These are phyloP conservation scores for Anguilla anguilla DNA, from an alignment of 2,797 vertebrate genomes.

Conservation along the genomic window DNA sequence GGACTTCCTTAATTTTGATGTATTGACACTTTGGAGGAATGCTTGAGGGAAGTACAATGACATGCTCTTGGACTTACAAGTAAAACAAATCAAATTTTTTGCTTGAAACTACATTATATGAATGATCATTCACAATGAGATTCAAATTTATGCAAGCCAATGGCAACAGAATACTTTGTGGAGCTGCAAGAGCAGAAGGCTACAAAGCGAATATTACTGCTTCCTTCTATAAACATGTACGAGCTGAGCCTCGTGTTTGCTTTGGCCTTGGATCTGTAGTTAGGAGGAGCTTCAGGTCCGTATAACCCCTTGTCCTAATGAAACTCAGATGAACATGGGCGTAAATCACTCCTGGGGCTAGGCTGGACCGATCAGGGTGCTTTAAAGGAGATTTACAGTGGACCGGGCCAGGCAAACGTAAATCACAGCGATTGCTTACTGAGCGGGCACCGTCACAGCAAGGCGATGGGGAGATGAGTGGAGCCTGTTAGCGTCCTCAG, in stretches of 20 bases:
- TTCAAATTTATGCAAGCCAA: conserved; percentile 6
- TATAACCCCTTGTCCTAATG: conserved; percentile 30
- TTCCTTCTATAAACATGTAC: conserved; percentile 26
- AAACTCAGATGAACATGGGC: conserved; percentile 25
- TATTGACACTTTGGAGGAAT: not conserved
- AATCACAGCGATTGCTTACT: conserved; percentile 37
- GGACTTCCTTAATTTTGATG: too few relatives aligned
- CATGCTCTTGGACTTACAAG: not conserved
- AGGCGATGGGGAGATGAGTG: conserved; percentile 12
- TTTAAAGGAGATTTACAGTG: conserved; percentile 37
- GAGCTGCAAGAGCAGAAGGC: not conserved
- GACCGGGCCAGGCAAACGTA: conserved; percentile 21
- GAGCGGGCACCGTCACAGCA: conserved; percentile 2
- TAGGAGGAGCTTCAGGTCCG: not conserved
- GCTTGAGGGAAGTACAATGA: not conserved
- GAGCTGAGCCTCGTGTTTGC: conserved; percentile 19
- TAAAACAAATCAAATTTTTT: not conserved
- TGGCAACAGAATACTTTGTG: not conserved
- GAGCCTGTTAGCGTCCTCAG: not conserved
- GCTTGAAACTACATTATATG: not conserved
- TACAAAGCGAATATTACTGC: conserved; percentile 16
- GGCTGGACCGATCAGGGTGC: conserved; percentile 1
- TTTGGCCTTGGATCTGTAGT: conserved; percentile 31
- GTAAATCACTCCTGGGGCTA: conserved; percentile 30
- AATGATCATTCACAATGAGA: not conserved